These are phyloP conservation scores for Aphelocoma coerulescens DNA, from an alignment of 2,113 vertebrate genomes.

Conservation along the genomic window DNA sequence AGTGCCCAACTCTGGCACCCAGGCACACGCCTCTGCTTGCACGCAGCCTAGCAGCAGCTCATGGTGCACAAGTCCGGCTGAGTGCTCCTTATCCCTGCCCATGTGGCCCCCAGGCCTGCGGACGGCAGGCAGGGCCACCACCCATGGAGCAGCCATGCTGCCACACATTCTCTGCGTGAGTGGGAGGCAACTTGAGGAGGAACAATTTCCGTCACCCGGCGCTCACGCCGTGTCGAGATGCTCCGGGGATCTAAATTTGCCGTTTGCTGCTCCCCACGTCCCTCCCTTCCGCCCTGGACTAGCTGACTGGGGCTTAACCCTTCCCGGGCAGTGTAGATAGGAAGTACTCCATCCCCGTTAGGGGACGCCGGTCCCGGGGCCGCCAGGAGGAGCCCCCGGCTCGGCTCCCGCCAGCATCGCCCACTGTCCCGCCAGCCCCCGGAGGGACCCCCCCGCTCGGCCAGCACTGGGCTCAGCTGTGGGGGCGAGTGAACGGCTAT, in stretches of 20 bases:
- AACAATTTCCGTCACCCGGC: neutral
- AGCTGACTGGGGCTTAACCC: neutral
- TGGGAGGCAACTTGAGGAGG: neutral
- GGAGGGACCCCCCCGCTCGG: neutral
- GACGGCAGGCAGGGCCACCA: neutral
- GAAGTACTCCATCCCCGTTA: fast-evolving
- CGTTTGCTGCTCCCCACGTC: neutral
- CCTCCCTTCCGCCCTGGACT: conserved; percentile 37
- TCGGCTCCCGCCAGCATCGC: fast-evolving
- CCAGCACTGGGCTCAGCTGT: neutral
- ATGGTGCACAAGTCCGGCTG: neutral
- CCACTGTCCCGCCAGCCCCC: fast-evolving
- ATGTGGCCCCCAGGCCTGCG: neutral
- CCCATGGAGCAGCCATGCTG: neutral
- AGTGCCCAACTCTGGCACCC: neutral
- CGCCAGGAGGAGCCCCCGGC: neutral
- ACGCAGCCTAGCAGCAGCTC: neutral
- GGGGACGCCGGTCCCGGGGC: fast-evolving
- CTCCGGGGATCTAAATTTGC: conserved; percentile 44
- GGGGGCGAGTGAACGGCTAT: neutral
- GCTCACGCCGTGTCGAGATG: neutral
- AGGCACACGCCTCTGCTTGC: neutral
- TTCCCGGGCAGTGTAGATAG: fast-evolving
- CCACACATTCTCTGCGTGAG: neutral
- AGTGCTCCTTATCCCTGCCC: fast-evolving